Percentiles rank a stretch among this genome's conserved stretches.
These are phyloP conservation scores for Crocallis elinguaria DNA, from an alignment of 2,888 invertebrate genomes.

Conservation along the genomic window DNA sequence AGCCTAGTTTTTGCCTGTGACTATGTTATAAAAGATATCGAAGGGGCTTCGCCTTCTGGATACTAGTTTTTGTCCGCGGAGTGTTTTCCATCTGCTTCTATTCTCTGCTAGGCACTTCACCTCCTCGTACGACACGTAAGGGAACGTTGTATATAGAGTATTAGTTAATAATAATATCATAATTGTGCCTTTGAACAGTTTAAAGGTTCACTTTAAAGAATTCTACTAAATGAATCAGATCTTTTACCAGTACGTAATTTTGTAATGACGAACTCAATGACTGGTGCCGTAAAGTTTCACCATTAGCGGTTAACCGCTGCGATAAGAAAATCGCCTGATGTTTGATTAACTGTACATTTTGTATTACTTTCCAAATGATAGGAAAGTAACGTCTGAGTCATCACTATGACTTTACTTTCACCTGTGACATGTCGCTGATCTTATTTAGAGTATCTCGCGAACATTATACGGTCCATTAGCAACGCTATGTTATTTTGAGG, in stretches of 20 bases:
- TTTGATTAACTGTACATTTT: slow-evolving; percentile 54
- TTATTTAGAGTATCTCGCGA: slow-evolving; percentile 37
- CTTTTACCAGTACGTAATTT: slow-evolving; percentile 19
- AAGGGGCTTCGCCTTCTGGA: too few species aligned
- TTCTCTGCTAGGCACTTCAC: too few species aligned
- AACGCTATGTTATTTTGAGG: background rate
- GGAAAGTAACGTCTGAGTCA: slow-evolving; percentile 50
- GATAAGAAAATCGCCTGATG: slow-evolving; percentile 48
- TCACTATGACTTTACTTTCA: slow-evolving; percentile 55
- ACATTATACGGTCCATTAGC: slow-evolving; percentile 11
- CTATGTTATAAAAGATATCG: too few species aligned
- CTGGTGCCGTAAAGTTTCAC: slow-evolving; percentile 23
- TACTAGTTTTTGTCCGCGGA: too few species aligned
- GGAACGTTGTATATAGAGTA: too few species aligned
- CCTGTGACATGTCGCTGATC: slow-evolving; percentile 57
- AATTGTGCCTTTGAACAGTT: too few species aligned
- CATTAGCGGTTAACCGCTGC: slow-evolving; percentile 42
- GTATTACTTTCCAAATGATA: slow-evolving; percentile 58
- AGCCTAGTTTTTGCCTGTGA: too few species aligned
- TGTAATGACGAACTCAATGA: slow-evolving; percentile 24
- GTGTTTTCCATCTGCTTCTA: too few species aligned
- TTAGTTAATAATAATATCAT: too few species aligned
- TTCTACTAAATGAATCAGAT: slow-evolving; percentile 14
- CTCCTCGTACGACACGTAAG: too few species aligned
- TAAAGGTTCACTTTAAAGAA: background rate